Percentiles rank a stretch among this genome's conserved stretches.
Conservation (phyloP, 2,797 vertebrate genomes). For the Linurgus olivaceus region DNA sequence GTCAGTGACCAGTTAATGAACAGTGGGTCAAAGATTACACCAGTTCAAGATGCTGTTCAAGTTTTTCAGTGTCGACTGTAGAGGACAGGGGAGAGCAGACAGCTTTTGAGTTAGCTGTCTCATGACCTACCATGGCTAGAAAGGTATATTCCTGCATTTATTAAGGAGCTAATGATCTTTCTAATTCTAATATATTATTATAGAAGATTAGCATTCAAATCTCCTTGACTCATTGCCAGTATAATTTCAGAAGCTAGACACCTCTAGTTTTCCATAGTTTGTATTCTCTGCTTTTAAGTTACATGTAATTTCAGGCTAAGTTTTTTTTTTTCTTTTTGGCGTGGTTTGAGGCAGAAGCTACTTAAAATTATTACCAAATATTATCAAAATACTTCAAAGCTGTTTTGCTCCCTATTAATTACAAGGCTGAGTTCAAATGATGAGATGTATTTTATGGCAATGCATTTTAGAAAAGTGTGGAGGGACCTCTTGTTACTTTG, state of each 20-base stretch:
- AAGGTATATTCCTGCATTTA: not conserved
- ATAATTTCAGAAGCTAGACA: slow-evolving; percentile 10
- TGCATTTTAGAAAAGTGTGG: not conserved
- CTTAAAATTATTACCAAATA: not conserved
- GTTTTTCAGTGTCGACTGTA: not conserved
- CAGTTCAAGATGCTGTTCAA: not conserved
- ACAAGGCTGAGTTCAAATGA: not conserved
- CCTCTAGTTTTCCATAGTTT: not conserved
- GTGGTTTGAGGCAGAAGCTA: not conserved
- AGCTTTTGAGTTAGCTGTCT: not conserved
- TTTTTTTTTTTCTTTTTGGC: slow-evolving; percentile 1
- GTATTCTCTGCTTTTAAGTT: not conserved
- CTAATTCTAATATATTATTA: slow-evolving; percentile 1
- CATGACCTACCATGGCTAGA: not conserved
- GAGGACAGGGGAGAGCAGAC: not conserved
- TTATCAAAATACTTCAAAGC: not conserved
- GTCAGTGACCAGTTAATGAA: not conserved
- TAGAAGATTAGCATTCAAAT: not conserved
- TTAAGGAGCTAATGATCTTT: slow-evolving; percentile 18
- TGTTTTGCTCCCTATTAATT: not conserved
- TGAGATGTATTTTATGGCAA: not conserved
- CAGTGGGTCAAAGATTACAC: not conserved
- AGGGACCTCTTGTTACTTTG: not conserved
- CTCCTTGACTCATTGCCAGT: not conserved
- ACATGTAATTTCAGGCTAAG: not conserved